Evolutionary conservation across 2,888 invertebrate species (phyloP).

Genomic region (Andricus quercusramuli): DNA sequence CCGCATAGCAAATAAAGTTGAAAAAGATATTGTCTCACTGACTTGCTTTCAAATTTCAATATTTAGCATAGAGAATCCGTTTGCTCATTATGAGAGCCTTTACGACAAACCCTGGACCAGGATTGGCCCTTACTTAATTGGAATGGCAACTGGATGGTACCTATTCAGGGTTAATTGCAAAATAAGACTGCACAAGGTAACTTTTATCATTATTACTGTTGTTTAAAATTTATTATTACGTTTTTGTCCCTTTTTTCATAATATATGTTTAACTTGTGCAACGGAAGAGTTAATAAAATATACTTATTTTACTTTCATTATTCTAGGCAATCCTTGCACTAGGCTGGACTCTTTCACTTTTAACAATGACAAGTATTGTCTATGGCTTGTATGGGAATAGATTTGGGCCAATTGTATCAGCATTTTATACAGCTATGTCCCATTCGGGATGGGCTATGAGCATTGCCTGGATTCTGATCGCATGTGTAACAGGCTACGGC

Average conservation of each 20-base stretch:
- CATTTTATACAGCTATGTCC: constrained; percentile 76
- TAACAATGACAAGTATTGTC: constrained; percentile 68
- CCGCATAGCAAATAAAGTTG: too few relatives aligned
- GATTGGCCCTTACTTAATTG: constrained; percentile 75
- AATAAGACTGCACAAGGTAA: constrained; percentile 65
- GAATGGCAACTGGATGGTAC: constrained; percentile 73
- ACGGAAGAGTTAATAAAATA: too few relatives aligned
- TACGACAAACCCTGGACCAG: constrained; percentile 76
- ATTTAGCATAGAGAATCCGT: constrained; percentile 76
- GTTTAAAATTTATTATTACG: not conserved
- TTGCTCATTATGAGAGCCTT: constrained; percentile 74
- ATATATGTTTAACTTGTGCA: too few relatives aligned
- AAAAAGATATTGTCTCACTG: too few relatives aligned
- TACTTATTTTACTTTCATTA: constrained; percentile 1
- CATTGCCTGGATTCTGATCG: constrained; percentile 78
- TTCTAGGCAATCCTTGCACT: constrained; percentile 60
- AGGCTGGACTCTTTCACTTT: constrained; percentile 70
- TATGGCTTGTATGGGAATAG: constrained; percentile 72
- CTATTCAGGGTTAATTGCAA: constrained; percentile 68
- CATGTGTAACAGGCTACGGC: constrained; percentile 78
- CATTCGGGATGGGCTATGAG: constrained; percentile 79
- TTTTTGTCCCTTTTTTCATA: not conserved
- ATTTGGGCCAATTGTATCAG: constrained; percentile 68
- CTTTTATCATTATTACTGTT: constrained; percentile 15
- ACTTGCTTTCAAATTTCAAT: constrained; percentile 2